Percentiles rank a stretch among this genome's conserved stretches.
These are phyloP conservation scores for Ceratina calcarata DNA, from an alignment of 1,140 invertebrate genomes.

Conservation along the genomic window DNA sequence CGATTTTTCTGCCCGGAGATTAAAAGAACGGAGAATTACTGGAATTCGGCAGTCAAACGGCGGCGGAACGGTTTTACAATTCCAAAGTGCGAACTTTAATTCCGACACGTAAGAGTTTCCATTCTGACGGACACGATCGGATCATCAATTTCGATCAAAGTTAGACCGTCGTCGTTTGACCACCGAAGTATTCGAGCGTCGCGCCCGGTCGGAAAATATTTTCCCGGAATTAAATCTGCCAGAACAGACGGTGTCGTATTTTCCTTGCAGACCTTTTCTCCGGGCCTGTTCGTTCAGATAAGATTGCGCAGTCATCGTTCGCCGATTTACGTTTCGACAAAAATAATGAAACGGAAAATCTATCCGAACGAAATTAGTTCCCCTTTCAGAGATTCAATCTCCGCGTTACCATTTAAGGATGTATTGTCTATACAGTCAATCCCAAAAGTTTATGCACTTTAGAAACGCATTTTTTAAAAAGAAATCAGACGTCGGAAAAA, in stretches of 20 bases:
- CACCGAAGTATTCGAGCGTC: too few relatives aligned
- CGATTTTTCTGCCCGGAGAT: background rate
- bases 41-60: background rate
- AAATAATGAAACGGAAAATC: slow-evolving; percentile 34
- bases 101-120: too few relatives aligned
- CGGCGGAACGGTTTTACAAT: too few relatives aligned
- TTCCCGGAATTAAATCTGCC: slow-evolving; percentile 24
- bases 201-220: slow-evolving; percentile 3
- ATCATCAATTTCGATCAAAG: too few relatives aligned
- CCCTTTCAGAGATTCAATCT: slow-evolving; percentile 1
- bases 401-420: too few relatives aligned
- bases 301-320: slow-evolving; percentile 39
- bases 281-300: slow-evolving; percentile 31
- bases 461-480: too few relatives aligned
- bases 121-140: too few relatives aligned
- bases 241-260: slow-evolving; percentile 11
- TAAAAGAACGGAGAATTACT: background rate
- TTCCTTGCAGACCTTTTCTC: slow-evolving; percentile 27
- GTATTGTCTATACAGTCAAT: too few relatives aligned
- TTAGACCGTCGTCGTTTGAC: too few relatives aligned
- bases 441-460: too few relatives aligned
- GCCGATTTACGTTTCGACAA: slow-evolving; percentile 24
- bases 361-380: slow-evolving; percentile 33
- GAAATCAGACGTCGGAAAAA: too few relatives aligned
- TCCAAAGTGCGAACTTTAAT: too few relatives aligned